Percentiles rank a stretch among this genome's conserved stretches.
Conservation (phyloP, 92 coral and sea anemone species). For the Diadumene lineata region DNA sequence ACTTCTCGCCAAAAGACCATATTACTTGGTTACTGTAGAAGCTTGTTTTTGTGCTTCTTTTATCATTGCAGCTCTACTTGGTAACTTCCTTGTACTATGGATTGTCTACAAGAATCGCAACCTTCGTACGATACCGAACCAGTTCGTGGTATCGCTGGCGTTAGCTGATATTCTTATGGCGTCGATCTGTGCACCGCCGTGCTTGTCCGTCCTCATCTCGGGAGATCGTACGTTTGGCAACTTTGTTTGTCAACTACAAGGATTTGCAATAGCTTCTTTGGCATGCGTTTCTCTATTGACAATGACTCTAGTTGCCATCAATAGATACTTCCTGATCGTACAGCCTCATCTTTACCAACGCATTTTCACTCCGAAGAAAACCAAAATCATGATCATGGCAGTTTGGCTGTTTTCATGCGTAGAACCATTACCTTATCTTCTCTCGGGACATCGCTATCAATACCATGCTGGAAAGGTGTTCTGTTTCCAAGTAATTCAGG, state of each 20-base stretch:
- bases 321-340: slow-evolving; percentile 71
- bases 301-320: slow-evolving; percentile 70
- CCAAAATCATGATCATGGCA: slow-evolving; percentile 56
- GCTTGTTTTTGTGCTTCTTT: slow-evolving; percentile 44
- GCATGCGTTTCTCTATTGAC: slow-evolving; percentile 71
- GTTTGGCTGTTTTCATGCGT: slow-evolving; percentile 55
- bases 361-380: slow-evolving; percentile 51
- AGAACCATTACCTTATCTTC: slow-evolving; percentile 71
- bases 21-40: slow-evolving; percentile 40
- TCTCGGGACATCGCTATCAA: slow-evolving; percentile 62
- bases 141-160: slow-evolving; percentile 59
- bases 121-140: slow-evolving; percentile 67
- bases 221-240: slow-evolving; percentile 76
- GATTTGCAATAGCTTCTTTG: slow-evolving; percentile 51
- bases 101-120: slow-evolving; percentile 70
- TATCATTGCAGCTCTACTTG: slow-evolving; percentile 52
- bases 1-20: slow-evolving; percentile 44
- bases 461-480: slow-evolving; percentile 83
- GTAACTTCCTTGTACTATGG: slow-evolving; percentile 66
- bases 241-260: slow-evolving; percentile 76
- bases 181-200: slow-evolving; percentile 65
- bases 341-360: slow-evolving; percentile 65
- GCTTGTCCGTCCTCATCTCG: slow-evolving; percentile 58
- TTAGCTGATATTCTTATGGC: slow-evolving; percentile 69
- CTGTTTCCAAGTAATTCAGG: slow-evolving; percentile 73